A percentile compares a stretch with the other conserved stretches of the same genome.
Conservation (phyloP, 2,113 vertebrate genomes). For the Vicugna pacos region DNA sequence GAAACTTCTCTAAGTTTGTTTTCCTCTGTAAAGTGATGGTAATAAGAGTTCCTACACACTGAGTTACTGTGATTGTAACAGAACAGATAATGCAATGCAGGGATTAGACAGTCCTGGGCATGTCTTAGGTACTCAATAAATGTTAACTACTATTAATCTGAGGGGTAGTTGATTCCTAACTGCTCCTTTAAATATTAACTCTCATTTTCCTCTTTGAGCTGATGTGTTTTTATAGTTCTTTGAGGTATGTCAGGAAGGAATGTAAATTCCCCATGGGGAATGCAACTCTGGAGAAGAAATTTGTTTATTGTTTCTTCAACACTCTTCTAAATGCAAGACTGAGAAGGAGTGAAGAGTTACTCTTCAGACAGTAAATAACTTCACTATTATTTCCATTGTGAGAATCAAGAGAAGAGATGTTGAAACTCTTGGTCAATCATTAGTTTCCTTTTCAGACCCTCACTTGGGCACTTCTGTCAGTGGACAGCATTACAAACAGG, state of each 20-base stretch:
- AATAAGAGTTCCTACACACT: background rate
- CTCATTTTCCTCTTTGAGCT: conserved; percentile 19
- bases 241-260: conserved; percentile 52
- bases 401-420: background rate
- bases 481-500: background rate
- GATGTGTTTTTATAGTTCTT: conserved; percentile 54
- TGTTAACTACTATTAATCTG: conserved; percentile 50
- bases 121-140: conserved; percentile 15
- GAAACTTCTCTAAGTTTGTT: background rate
- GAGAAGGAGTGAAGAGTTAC: conserved; percentile 42
- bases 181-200: conserved; percentile 62
- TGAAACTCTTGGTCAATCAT: conserved; percentile 37
- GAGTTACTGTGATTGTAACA: background rate
- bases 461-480: background rate
- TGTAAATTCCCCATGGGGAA: conserved; percentile 52
- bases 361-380: background rate
- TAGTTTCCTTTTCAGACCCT: conserved; percentile 44
- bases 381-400: background rate
- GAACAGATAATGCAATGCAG: background rate
- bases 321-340: conserved; percentile 50
- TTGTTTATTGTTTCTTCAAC: conserved; percentile 60
- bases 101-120: background rate
- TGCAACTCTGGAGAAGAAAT: conserved; percentile 56
- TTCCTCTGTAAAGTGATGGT: background rate
- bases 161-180: conserved; percentile 29